Percentiles rank a stretch among this genome's conserved stretches.
Evolutionary conservation across 2,888 invertebrate genomes (phyloP).

Genomic region (Drosophila peninsularis): DNA sequence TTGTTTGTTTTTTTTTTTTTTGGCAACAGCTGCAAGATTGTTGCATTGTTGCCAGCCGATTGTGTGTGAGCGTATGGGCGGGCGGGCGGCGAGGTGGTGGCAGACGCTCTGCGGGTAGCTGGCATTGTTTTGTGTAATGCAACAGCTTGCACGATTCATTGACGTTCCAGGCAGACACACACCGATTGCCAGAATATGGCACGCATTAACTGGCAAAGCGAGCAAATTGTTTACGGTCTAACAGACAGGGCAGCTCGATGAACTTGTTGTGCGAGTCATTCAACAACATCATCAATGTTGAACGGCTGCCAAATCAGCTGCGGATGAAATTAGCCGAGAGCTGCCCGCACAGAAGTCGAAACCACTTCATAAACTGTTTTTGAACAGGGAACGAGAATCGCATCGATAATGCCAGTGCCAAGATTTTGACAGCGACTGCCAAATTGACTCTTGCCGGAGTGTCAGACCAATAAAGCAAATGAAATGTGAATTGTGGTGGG

Average conservation of each 20-base stretch:
- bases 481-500: neutral
- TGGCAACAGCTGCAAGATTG: constrained; percentile 58
- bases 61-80: neutral
- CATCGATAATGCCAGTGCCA: too few species aligned
- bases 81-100: neutral
- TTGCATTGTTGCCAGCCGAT: constrained; percentile 37
- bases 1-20: constrained; percentile 13
- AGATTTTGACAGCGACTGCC: neutral
- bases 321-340: neutral
- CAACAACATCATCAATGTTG: constrained; percentile 9
- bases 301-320: constrained; percentile 9
- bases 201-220: constrained; percentile 19
- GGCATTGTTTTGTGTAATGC: constrained; percentile 32
- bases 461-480: neutral
- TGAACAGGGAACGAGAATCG: neutral
- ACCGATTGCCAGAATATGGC: constrained; percentile 2
- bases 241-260: constrained; percentile 20
- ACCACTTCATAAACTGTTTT: constrained; percentile 1
- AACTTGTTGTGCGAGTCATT: neutral
- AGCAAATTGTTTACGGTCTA: constrained; percentile 7
- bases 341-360: neutral
- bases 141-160: constrained; percentile 51
- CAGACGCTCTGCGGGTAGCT: constrained; percentile 1
- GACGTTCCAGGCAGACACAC: constrained; percentile 25
- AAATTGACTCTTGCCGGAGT: neutral